A percentile compares a stretch with the other conserved stretches of the same genome.
Evolutionary conservation across 2,113 vertebrate genomes (phyloP).

Genomic region (Cyprinus carpio): DNA sequence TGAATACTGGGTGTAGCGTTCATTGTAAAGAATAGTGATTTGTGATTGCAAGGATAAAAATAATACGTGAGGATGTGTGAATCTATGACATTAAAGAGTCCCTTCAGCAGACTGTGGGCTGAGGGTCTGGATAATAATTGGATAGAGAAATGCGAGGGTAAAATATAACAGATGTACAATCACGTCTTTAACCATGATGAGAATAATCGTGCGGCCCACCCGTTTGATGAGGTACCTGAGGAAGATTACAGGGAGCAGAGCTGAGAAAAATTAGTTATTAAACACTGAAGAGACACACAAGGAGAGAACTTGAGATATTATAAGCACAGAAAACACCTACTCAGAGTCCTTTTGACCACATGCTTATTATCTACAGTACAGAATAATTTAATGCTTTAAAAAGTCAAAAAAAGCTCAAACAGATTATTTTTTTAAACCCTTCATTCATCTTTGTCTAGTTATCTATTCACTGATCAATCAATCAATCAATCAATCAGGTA

Average conservation of each 20-base stretch:
- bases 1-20: neutral
- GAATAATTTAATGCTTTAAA: neutral
- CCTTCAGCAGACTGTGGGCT: slow-evolving; percentile 10
- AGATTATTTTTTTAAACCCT: neutral
- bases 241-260: slow-evolving; percentile 15
- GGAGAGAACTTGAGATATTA: neutral
- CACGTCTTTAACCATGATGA: slow-evolving; percentile 12
- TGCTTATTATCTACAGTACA: neutral
- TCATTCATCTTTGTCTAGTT: neutral
- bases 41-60: slow-evolving; percentile 16
- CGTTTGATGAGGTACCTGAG: slow-evolving; percentile 6
- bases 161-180: slow-evolving; percentile 27
- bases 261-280: neutral
- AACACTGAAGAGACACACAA: neutral
- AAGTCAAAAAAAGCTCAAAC: neutral
- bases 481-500: neutral
- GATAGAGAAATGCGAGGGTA: slow-evolving; percentile 25
- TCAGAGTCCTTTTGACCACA: neutral
- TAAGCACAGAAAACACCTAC: slow-evolving; percentile 12
- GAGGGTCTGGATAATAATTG: neutral
- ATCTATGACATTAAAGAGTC: slow-evolving; percentile 25
- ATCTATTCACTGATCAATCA: neutral
- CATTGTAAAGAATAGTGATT: neutral
- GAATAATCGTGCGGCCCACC: slow-evolving; percentile 10
- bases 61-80: slow-evolving; percentile 12